These are phyloP conservation scores for Pteronotus mesoamericanus DNA, from an alignment of 2,797 vertebrate genomes.

Conservation along the genomic window DNA sequence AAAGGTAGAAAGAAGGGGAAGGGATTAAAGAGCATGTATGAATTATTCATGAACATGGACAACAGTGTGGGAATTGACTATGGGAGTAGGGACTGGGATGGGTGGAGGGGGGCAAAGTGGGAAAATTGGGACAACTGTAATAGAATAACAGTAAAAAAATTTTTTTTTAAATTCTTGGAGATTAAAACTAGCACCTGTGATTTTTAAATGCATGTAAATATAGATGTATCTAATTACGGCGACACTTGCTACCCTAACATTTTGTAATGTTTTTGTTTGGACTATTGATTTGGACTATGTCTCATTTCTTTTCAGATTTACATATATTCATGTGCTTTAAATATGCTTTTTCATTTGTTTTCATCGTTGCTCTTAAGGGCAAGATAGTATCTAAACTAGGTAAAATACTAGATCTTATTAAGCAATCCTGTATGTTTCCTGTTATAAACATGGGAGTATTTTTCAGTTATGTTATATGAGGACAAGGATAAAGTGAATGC, in stretches of 20 bases:
- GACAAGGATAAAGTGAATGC: constrained; percentile 1
- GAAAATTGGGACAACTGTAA: background rate
- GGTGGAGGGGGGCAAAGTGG: background rate
- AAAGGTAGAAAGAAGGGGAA: background rate
- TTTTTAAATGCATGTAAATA: background rate
- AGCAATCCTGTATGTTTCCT: background rate
- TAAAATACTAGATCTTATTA: background rate
- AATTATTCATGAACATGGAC: background rate
- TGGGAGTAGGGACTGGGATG: background rate
- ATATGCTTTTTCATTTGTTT: background rate
- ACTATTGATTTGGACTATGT: background rate
- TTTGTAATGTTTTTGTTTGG: constrained; percentile 2
- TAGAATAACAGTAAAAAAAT: background rate
- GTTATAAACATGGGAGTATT: background rate
- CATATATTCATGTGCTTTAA: background rate
- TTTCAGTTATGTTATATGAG: constrained; percentile 25
- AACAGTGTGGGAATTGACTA: background rate
- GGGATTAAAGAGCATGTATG: background rate
- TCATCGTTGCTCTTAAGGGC: background rate
- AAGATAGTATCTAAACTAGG: background rate
- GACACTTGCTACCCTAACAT: background rate
- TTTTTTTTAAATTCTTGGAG: background rate
- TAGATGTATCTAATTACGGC: background rate
- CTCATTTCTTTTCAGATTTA: background rate
- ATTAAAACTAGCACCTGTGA: background rate